Evolutionary conservation across 2,797 vertebrate species (phyloP).

Genomic region (Sebastes taczanowskii): DNA sequence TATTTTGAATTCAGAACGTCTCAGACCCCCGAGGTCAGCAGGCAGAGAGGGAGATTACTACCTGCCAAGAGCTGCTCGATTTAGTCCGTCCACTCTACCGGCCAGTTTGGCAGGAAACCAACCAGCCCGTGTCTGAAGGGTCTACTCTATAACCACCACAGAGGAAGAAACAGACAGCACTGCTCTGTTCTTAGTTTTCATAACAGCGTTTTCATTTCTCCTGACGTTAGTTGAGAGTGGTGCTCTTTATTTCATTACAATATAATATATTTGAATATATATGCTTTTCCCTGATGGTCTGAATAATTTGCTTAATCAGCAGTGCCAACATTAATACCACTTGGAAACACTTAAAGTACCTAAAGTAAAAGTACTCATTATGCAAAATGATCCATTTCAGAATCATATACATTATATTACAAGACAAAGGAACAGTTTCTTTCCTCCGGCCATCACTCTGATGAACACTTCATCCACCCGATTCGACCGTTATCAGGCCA

Average conservation of each 20-base stretch:
- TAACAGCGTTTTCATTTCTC: not conserved
- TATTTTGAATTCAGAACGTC: slow-evolving; percentile 12
- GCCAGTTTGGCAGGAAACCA: slow-evolving; percentile 25
- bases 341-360: not conserved
- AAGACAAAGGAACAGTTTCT: no score
- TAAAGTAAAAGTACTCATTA: not conserved
- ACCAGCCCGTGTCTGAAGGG: not conserved
- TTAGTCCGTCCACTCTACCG: not conserved
- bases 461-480: no score
- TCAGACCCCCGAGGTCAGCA: slow-evolving; percentile 2
- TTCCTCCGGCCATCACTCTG: no score
- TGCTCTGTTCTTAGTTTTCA: not conserved
- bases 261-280: no score
- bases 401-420: no score
- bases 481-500: no score
- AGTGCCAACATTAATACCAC: no score
- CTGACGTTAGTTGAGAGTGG: not conserved
- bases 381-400: not conserved
- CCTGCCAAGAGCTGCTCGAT: slow-evolving; percentile 18
- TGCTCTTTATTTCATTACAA: no score
- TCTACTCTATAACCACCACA: not conserved
- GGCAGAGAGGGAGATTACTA: not conserved
- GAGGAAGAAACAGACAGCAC: slow-evolving; percentile 5
- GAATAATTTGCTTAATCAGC: no score
- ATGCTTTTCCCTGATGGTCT: no score